Evolutionary conservation across 2,797 vertebrate species (phyloP), one percentile per base, ranked within the genome.

Genomic region (Catharus ustulatus): DNA sequence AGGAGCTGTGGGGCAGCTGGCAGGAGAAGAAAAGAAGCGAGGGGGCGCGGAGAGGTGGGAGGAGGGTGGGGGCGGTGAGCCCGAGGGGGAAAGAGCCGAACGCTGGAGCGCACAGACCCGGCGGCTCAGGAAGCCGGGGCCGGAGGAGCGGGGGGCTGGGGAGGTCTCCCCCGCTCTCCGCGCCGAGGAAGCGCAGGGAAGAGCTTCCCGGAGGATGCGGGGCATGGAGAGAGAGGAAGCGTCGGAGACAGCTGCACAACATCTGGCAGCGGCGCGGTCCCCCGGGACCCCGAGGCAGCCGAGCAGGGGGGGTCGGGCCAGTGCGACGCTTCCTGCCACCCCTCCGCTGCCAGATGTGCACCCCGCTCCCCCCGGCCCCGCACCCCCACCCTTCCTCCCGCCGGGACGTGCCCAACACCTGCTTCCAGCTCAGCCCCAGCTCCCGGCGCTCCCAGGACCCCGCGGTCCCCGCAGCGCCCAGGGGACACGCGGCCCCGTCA

Each of bases 221-320:
- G 94, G 95, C 79, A n/a, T 4, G 77, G 83, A 87, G 84, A 68
- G 94, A 85, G 96, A 95, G 94, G 97, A 98, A 97, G 75, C 61
- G 55, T 94, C 24, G 82, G 92, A 91, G 96, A 97, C 97, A 98
- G 97, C 97, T 98, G 98, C 93, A 85, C 87, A 97, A 98, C 98
- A 98, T 97, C 98, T 98, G 98, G 96, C 97, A 94, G 94, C 34
- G 7, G 48, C 75, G 16, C 36, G 57, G 66, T 62, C 91, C 86
- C 87, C 91, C 52, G 93, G 52, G 66, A 90, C 85, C 90, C 94
- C 74, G 58, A 72, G 93, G 97, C 73, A 27, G 61, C 58, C 6
- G 63, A 92, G 83, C 64, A 19, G 63, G 38, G 43, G 51, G 54
- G 81, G 85, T 10, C 5, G 11, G 54, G 51, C 81, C 79, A 88